Percentiles rank a stretch among this genome's conserved stretches.
Evolutionary conservation across 2,888 invertebrate species (phyloP).

Genomic region (Heteromurus nitidus): DNA sequence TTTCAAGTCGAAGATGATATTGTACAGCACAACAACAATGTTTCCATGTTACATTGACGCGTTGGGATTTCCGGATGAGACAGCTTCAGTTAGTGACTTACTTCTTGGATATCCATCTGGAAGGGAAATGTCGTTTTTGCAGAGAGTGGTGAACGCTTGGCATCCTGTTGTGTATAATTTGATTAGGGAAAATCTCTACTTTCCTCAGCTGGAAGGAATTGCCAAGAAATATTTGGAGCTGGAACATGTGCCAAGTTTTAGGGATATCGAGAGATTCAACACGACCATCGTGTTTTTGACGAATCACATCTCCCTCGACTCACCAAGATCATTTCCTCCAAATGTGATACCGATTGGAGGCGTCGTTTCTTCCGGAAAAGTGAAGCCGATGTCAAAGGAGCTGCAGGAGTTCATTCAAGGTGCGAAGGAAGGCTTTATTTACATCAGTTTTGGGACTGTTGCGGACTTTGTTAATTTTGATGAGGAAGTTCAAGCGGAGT

Average conservation of each 20-base stretch:
- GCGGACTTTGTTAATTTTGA: constrained; percentile 42
- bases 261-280: constrained; percentile 19
- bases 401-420: constrained; percentile 24
- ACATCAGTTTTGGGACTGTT: constrained; percentile 46
- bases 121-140: constrained; percentile 21
- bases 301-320: constrained; percentile 59
- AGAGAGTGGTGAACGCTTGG: constrained; percentile 47
- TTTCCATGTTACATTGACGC: constrained; percentile 56
- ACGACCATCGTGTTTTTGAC: constrained; percentile 58
- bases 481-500: constrained; percentile 1
- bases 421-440: constrained; percentile 43
- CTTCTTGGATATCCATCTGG: neutral
- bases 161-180: constrained; percentile 27
- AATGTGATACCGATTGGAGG: constrained; percentile 42
- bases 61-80: constrained; percentile 47
- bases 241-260: neutral
- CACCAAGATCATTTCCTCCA: constrained; percentile 58
- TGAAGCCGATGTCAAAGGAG: constrained; percentile 22
- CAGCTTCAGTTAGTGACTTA: neutral
- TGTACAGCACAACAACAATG: constrained; percentile 55
- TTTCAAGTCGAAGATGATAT: constrained; percentile 50
- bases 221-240: too few species aligned
- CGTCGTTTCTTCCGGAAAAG: neutral
- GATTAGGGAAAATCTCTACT: constrained; percentile 16
- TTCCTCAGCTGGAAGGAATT: constrained; percentile 34